Conservation (phyloP, 2,113 vertebrate genomes). For the Ceratotherium simum region DNA sequence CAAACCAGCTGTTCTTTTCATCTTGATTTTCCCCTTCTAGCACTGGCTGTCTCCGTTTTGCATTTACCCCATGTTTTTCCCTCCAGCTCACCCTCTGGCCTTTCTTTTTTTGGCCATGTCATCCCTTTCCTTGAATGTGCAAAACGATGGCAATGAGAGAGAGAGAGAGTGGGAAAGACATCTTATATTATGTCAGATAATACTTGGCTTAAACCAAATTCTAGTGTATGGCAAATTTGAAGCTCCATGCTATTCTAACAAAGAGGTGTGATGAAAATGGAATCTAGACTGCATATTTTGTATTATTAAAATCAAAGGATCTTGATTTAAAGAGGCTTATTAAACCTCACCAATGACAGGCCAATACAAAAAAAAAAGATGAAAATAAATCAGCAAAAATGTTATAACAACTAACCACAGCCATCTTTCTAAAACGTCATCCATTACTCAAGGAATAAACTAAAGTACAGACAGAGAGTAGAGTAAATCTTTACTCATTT, state of each 20-base stretch:
- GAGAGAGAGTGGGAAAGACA: background rate
- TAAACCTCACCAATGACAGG: background rate
- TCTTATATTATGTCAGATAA: background rate
- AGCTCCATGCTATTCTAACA: background rate
- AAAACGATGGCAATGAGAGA: background rate
- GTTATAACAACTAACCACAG: background rate
- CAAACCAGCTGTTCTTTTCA: background rate
- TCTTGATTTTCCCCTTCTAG: background rate
- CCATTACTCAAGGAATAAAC: background rate
- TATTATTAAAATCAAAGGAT: constrained; percentile 9
- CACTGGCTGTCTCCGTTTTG: background rate
- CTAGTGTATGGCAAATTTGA: background rate
- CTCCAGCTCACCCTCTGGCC: background rate
- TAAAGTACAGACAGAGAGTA: background rate
- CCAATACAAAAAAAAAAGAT: background rate
- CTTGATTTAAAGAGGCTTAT: background rate
- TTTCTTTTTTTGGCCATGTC: background rate
- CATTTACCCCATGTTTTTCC: background rate
- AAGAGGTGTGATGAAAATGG: background rate
- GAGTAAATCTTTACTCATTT: background rate
- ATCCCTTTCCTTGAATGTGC: background rate
- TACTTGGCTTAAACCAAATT: background rate
- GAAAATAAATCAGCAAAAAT: constrained; percentile 15
- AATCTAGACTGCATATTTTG: background rate
- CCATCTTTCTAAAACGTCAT: background rate